Evolutionary conservation across 2,888 invertebrate species (phyloP).

Genomic region (Ypsolopha sequella): DNA sequence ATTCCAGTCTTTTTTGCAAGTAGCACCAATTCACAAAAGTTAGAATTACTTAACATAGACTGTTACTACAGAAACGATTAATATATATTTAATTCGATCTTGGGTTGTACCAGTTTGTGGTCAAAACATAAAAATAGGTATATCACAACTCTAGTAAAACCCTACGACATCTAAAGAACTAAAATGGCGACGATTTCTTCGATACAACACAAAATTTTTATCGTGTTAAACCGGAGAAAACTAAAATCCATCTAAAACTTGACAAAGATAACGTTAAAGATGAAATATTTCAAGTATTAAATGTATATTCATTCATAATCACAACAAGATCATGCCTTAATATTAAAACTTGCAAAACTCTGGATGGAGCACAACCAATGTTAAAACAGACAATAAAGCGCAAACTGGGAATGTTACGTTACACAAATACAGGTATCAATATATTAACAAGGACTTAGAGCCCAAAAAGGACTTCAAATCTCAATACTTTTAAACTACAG

Average conservation of each 20-base stretch:
- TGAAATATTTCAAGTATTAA: background rate
- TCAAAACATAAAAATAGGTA: no score
- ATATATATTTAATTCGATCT: background rate
- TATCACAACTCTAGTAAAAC: no score
- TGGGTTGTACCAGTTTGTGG: no score
- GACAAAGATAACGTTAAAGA: background rate
- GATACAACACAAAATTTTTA: background rate
- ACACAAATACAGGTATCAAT: constrained; percentile 66
- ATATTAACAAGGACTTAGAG: constrained; percentile 28
- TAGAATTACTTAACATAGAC: constrained; percentile 18
- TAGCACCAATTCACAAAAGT: constrained; percentile 37
- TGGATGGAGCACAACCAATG: constrained; percentile 65
- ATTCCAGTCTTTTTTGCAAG: constrained; percentile 3
- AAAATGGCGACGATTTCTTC: background rate
- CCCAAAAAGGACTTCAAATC: constrained; percentile 24
- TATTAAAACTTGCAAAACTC: constrained; percentile 36
- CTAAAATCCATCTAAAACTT: background rate
- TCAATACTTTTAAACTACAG: constrained; percentile 30
- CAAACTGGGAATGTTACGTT: constrained; percentile 67
- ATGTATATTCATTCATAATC: constrained; percentile 29
- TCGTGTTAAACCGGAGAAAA: background rate
- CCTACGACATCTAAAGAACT: no score
- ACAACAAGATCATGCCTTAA: constrained; percentile 59
- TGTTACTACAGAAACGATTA: background rate
- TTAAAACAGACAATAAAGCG: constrained; percentile 54